Evolutionary conservation across 1,140 invertebrate species (phyloP), one percentile per base, ranked within the genome.

Genomic region (Zaprionus nigranus): DNA sequence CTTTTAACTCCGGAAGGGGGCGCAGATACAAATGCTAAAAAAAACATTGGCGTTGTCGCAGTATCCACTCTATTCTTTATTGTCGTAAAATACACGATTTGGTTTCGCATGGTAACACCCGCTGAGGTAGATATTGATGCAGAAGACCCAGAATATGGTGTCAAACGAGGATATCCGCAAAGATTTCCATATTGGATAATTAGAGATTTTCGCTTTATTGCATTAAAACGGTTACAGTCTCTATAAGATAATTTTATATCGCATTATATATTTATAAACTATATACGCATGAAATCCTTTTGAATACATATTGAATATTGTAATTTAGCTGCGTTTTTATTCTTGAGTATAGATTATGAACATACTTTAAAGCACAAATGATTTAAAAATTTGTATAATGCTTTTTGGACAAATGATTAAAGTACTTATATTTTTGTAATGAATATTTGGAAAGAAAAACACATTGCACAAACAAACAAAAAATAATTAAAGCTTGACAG

Each of bases 401-500:
- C 9, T 12, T 49, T 30, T 12, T 46, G 17, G 6, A n/a, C 1
- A 40, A n/a, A 30, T 12, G n/a, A n/a, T 17, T 15, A 24, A 63
- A 34, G 46, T 51, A 36, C 59, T 49, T 49, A 62, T 49, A 43
- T 28, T 3, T 53, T 26, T 56, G 30, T 65, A 36, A 2, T 30
- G 26, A 40, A 24, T 36, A 7, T 38, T 11, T 43, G 24, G 20
- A 56, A 60, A 43, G 56, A 26, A 28, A 56, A 28, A 56, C 15
- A 17, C 26, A 71, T 71, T 71, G 51, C 58, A 62, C 68, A 30
- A 40, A 79, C 60, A 43, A 30, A 79, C 57, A 59, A 76, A n/a
- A 58, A 66, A 69, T 67, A 76, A 64, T 36, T 83, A 83, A 83
- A 83, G 77, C 81, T 83, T 58, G 66, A 56, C 34, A n/a, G n/a